These are phyloP conservation scores for Tauraco hartlaubi DNA, from an alignment of 2,797 vertebrate genomes.

Conservation along the genomic window DNA sequence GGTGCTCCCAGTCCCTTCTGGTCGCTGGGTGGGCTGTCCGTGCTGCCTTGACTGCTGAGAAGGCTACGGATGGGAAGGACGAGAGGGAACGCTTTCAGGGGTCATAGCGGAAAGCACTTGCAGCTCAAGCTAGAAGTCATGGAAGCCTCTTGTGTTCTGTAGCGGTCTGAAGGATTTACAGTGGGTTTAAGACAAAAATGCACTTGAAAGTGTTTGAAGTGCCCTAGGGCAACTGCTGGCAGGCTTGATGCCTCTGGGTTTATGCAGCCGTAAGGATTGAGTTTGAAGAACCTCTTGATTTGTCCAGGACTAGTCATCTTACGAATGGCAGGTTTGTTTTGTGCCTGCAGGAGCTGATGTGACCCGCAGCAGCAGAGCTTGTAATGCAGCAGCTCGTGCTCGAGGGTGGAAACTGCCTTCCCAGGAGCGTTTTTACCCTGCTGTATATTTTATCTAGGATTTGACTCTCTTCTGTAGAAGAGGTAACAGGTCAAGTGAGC, in stretches of 20 bases:
- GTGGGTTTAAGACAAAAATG: background rate
- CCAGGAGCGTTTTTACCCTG: background rate
- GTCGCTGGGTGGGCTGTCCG: rapidly evolving
- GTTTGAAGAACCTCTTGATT: background rate
- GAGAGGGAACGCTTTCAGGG: background rate
- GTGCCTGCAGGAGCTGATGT: background rate
- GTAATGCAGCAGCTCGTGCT: background rate
- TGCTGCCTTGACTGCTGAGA: background rate
- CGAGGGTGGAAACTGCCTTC: background rate
- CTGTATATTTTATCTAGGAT: background rate
- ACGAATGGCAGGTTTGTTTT: background rate
- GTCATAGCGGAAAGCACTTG: background rate
- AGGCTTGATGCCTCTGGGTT: background rate
- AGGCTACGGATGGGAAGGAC: background rate
- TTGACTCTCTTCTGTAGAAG: background rate
- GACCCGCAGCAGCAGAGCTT: background rate
- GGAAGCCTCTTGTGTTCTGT: background rate
- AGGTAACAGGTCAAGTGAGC: background rate
- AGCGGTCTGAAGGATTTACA: background rate
- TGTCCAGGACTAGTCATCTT: background rate
- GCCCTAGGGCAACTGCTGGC: background rate
- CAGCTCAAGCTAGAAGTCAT: background rate
- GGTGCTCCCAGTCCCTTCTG: background rate
- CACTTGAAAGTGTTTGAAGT: background rate
- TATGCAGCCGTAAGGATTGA: background rate